Percentiles rank a stretch among this genome's conserved stretches.
phyloP scores from a whole-genome alignment of 2,888 invertebrate genomes.

The Pachliopta kotzebuea region DNA sequence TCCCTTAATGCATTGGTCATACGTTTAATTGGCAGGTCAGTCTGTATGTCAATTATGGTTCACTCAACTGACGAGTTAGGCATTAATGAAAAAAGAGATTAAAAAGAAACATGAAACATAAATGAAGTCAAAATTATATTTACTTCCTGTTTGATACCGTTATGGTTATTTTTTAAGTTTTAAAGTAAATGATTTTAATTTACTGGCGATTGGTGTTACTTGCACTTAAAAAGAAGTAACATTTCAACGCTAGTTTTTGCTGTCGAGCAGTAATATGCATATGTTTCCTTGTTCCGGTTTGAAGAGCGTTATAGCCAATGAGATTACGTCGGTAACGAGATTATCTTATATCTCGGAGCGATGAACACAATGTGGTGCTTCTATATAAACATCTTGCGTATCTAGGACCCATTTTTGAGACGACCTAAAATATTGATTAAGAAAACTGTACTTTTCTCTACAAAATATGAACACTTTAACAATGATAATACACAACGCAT shows the following conservation, averaged over 20 bases:
- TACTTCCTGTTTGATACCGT: neutral
- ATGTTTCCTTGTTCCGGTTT: too few species aligned
- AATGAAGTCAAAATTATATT: slow-evolving; percentile 7
- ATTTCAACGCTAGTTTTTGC: neutral
- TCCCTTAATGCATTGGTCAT: slow-evolving; percentile 41
- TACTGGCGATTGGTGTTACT: neutral
- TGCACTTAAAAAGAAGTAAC: neutral
- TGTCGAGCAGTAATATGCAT: neutral
- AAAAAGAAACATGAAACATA: too few species aligned
- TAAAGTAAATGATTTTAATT: neutral
- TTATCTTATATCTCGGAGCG: neutral
- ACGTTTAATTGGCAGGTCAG: slow-evolving; percentile 75
- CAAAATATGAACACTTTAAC: too few species aligned
- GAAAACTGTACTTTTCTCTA: too few species aligned
- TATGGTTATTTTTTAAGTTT: neutral
- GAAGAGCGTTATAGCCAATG: neutral
- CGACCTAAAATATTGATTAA: too few species aligned
- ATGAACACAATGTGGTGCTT: neutral
- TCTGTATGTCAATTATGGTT: slow-evolving; percentile 77
- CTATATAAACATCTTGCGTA: neutral
- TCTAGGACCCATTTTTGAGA: neutral
- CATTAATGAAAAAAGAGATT: slow-evolving; percentile 40
- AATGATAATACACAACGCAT: too few species aligned
- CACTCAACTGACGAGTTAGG: slow-evolving; percentile 73
- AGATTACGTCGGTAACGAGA: neutral